phyloP scores from a whole-genome alignment of 1,140 invertebrate genomes.

The Papilio aristodemus region DNA sequence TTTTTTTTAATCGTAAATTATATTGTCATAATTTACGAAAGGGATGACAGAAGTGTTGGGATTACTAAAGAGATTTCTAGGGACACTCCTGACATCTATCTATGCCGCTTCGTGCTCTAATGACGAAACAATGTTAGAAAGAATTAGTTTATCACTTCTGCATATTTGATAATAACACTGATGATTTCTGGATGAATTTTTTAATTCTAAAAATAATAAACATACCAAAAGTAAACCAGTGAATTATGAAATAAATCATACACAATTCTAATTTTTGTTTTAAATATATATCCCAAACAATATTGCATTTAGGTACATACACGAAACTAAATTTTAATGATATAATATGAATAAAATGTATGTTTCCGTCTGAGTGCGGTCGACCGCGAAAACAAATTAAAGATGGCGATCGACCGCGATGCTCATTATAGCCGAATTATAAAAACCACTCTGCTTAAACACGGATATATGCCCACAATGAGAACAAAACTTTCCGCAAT shows the following conservation, averaged over 20 bases:
- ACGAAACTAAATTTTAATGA: neutral
- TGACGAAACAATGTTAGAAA: too few relatives aligned
- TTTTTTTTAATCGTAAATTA: too few relatives aligned
- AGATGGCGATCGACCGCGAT: constrained; percentile 24
- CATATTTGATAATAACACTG: neutral
- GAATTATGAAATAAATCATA: too few relatives aligned
- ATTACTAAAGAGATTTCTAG: too few relatives aligned
- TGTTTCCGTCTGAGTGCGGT: neutral
- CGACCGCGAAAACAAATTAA: constrained; percentile 28
- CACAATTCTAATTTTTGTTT: neutral
- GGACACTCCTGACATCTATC: too few relatives aligned
- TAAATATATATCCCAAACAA: neutral
- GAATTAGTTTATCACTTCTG: neutral
- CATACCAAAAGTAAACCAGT: neutral
- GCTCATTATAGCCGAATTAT: constrained; percentile 32
- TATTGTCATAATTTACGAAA: too few relatives aligned
- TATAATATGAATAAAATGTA: neutral
- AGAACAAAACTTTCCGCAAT: constrained; percentile 31
- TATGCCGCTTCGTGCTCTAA: too few relatives aligned
- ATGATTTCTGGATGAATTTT: neutral
- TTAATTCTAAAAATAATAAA: neutral
- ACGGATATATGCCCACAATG: constrained; percentile 23
- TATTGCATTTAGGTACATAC: neutral
- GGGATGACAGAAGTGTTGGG: too few relatives aligned
- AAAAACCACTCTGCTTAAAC: constrained; percentile 30